Evolutionary conservation across 2,888 invertebrate genomes (phyloP), one percentile per base, ranked within the genome.

Genomic region (Salpingus planirostris): DNA sequence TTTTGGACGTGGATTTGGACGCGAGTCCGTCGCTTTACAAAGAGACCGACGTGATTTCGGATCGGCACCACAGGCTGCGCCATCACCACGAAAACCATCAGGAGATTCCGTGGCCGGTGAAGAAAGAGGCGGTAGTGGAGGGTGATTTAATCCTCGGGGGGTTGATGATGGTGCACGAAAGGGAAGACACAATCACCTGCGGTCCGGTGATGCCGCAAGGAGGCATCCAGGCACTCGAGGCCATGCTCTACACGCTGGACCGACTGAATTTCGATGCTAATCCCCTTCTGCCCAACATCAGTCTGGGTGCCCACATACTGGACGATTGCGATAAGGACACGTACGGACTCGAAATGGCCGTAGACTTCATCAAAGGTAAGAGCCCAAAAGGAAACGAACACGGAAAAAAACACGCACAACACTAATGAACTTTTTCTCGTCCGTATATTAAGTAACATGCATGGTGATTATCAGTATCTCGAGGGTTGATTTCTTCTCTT

Each of bases 241-340:
- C 85, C 0, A 93, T 93, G 92, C 69, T 93, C 25, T 92, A 80
- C 59, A 91, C 93, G 1, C 63, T 93, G 54, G 91, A 92, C 61
- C 72, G 76, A 46, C 74, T 90, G 31, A 88, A 88, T 60, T 65
- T 70, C 47, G 67, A 74, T 37, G 60, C 70, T 33, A 68, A 71
- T 33, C 67, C 83, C 42, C 66, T 88, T 38, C 68, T 88, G 42
- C 86, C 86, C 1, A 85, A 84, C 29, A 78, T 91, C 30, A 77
- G 71, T 3, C 66, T 93, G 7, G 92, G 92, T 21, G 89, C 89
- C 6, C 85, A 91, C 57, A 80, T 93, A 30, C 70, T 93, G 42
- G 93, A 93, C 58, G 93, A 93, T 64, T 93, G 93, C 64, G 93
- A 93, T 69, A 87, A 90, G 66, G 93, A 93, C 60, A 93, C 92